Evolutionary conservation across 2,797 vertebrate species (phyloP).

Genomic region (Typhlichthys subterraneus): DNA sequence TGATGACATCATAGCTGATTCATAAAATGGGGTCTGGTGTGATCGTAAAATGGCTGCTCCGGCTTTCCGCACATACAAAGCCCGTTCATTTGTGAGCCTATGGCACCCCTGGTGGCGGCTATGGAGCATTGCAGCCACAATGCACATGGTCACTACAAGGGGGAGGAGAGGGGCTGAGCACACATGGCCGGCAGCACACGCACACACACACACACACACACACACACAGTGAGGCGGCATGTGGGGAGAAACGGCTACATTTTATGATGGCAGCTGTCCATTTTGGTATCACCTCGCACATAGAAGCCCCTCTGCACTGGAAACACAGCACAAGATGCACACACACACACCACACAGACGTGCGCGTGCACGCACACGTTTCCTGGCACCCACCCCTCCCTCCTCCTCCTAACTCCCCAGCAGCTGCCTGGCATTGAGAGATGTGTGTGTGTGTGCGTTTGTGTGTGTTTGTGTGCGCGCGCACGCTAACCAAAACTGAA

Average conservation of each 20-base stretch:
- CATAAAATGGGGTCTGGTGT: slow-evolving; percentile 89
- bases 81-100: slow-evolving; percentile 64
- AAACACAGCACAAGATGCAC: slow-evolving; percentile 27
- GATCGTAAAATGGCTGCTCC: slow-evolving; percentile 82
- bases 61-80: slow-evolving; percentile 44
- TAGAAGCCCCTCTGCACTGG: slow-evolving; percentile 25
- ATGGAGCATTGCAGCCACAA: slow-evolving; percentile 26
- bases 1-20: slow-evolving; percentile 72
- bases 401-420: slow-evolving; percentile 35
- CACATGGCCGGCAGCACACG: slow-evolving; percentile 16
- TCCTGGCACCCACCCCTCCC: slow-evolving; percentile 8
- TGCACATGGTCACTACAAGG: slow-evolving; percentile 60
- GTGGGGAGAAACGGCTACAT: slow-evolving; percentile 28
- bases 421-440: slow-evolving; percentile 70
- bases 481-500: slow-evolving; percentile 28
- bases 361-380: slow-evolving; percentile 22
- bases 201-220: slow-evolving; percentile 17
- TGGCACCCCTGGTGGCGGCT: slow-evolving; percentile 65
- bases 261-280: slow-evolving; percentile 47
- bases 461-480: slow-evolving; percentile 6
- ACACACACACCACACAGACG: slow-evolving; percentile 18
- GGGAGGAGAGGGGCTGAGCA: slow-evolving; percentile 57
- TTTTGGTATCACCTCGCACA: slow-evolving; percentile 38
- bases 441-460: slow-evolving; percentile 12
- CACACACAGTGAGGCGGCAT: slow-evolving; percentile 28